Conservation (phyloP, 2,888 invertebrate genomes). For the Microchrysa polita region DNA sequence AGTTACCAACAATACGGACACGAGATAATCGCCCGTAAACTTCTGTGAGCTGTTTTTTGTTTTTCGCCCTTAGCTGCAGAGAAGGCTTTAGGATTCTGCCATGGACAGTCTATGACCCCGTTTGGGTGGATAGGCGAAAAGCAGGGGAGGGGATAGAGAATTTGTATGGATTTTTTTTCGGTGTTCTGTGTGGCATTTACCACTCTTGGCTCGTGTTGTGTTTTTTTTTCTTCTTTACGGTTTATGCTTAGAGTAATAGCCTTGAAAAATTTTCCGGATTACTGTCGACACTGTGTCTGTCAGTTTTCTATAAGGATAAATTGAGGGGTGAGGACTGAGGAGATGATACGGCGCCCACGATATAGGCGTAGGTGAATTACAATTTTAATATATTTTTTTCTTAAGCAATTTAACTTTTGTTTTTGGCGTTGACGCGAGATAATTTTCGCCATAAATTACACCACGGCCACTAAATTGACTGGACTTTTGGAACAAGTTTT, state of each 20-base stretch:
- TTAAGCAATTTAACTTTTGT: no score
- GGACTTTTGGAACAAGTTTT: no score
- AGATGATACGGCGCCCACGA: no score
- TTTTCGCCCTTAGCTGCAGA: no score
- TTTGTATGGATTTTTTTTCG: background rate
- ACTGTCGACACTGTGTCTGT: conserved; percentile 6
- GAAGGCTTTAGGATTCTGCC: no score
- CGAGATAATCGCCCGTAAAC: conserved; percentile 9
- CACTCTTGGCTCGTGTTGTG: background rate
- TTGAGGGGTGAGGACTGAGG: no score
- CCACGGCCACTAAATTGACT: no score
- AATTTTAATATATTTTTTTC: no score
- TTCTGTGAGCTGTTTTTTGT: background rate
- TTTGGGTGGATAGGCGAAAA: background rate
- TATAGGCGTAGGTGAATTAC: no score
- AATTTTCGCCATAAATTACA: no score
- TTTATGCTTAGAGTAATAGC: background rate
- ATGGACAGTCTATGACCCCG: conserved; percentile 5
- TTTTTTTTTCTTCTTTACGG: no score
- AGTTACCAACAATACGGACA: conserved; percentile 5
- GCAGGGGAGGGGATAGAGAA: background rate
- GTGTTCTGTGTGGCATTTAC: background rate
- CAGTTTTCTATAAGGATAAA: background rate
- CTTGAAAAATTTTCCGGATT: conserved; percentile 1
- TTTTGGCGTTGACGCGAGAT: no score